A percentile compares a stretch with the other conserved stretches of the same genome.
Evolutionary conservation across 2,888 invertebrate species (phyloP).

Genomic region (Dorcus parallelipipedus): DNA sequence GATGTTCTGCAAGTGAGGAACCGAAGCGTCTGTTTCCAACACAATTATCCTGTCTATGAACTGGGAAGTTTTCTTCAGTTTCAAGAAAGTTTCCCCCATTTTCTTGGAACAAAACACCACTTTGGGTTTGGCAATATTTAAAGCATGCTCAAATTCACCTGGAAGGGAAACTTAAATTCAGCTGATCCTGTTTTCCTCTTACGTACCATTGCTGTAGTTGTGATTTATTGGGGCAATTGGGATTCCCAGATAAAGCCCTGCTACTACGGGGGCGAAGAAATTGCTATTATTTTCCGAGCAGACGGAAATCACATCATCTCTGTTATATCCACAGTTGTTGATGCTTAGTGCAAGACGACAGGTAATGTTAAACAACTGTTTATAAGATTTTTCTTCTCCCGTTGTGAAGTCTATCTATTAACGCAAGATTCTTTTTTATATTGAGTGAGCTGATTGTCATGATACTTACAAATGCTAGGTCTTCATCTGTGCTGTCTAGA

Average conservation of each 20-base stretch:
- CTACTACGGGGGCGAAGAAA: constrained; percentile 32
- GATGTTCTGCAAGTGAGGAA: constrained; percentile 54
- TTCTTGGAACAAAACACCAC: constrained; percentile 61
- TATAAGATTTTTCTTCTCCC: constrained; percentile 26
- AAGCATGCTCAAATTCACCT: constrained; percentile 49
- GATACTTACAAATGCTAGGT: constrained; percentile 32
- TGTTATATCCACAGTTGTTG: constrained; percentile 23
- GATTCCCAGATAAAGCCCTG: constrained; percentile 32
- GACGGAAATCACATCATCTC: constrained; percentile 30
- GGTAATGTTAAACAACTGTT: constrained; percentile 26
- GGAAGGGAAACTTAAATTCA: constrained; percentile 37
- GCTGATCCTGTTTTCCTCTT: no score
- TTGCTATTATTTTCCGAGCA: constrained; percentile 34
- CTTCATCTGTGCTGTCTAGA: constrained; percentile 2
- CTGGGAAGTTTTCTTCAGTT: constrained; percentile 51
- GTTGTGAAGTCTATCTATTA: constrained; percentile 32
- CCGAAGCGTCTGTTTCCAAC: constrained; percentile 52
- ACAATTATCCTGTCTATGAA: constrained; percentile 55
- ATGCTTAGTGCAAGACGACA: constrained; percentile 32
- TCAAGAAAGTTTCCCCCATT: constrained; percentile 54
- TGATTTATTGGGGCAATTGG: constrained; percentile 32
- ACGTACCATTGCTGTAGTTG: constrained; percentile 27
- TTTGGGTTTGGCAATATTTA: constrained; percentile 64
- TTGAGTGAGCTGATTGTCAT: no score
- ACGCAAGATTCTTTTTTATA: no score